Evolutionary conservation across 2,797 vertebrate genomes (phyloP), one percentile per base, ranked within the genome.

Genomic region (Rhyacichthys aspro): DNA sequence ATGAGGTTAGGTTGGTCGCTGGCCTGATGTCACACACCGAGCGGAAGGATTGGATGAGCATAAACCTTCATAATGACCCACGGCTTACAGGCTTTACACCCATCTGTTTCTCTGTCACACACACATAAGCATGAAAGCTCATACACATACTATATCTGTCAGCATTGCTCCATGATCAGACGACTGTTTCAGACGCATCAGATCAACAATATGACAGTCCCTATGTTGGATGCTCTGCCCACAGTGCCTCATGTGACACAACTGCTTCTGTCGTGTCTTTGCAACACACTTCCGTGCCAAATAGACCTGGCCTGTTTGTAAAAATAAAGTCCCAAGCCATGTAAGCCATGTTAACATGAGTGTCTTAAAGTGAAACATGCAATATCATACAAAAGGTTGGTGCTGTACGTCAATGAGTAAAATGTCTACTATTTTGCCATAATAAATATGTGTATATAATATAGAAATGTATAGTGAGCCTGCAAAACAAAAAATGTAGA

Each of bases 31-130:
- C 82, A 76, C 46, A 7, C 55, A 55, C 37, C 14, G 43, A 72
- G 67, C 11, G 55, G 67, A 81, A 83, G 75, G 80, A 89, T 80
- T 78, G 83, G 74, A 86, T 78, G 67, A 82, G 62, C 67, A 70
- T 85, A 86, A 89, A 84, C 50, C 78, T 82, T 53, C 53, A 77
- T 85, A 77, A 86, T 61, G 34, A 79, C 69, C 76, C 75, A 59
- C 65, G 77, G 76, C 78, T 88, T 88, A 88, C 72, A 73, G 81
- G 78, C 83, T 88, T 81, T 79, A 59, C 63, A 59, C 62, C 72
- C 81, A 83, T 84, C 78, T 82, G 71, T 59, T 44, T n/a, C n/a
- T 55, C 15, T 59, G 16, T 54, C 11, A 56, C 53, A n/a, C 47
- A 48, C n/a, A 16, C 50, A 14, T 6, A 34, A 10, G 52, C 36